phyloP scores from a whole-genome alignment of 2,797 vertebrate genomes.

The Lacerta bilineata region DNA sequence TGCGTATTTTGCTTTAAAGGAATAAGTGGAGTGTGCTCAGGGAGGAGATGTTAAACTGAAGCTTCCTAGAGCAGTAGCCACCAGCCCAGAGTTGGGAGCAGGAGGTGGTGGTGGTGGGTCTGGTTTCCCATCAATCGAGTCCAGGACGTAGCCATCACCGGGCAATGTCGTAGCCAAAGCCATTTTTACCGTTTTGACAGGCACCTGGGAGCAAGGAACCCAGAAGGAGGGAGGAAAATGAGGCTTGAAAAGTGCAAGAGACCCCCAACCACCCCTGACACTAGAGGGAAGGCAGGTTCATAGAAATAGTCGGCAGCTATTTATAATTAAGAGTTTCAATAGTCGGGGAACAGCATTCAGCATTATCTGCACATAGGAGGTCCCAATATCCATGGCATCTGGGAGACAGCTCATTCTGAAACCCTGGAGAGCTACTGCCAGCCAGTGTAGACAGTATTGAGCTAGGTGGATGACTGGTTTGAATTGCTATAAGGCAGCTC shows the following conservation, averaged over 20 bases:
- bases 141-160: constrained; percentile 15
- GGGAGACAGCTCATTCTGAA: too few species aligned
- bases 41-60: background rate
- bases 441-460: too few species aligned
- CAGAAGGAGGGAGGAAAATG: background rate
- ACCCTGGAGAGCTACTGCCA: too few species aligned
- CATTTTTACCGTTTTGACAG: constrained; percentile 40
- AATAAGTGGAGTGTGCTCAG: background rate
- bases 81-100: background rate
- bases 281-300: background rate
- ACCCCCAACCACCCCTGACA: too few species aligned
- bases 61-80: background rate
- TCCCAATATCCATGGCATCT: too few species aligned
- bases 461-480: too few species aligned
- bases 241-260: background rate
- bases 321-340: too few species aligned
- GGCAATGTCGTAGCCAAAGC: constrained; percentile 36
- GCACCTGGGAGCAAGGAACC: background rate
- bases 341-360: too few species aligned
- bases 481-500: too few species aligned
- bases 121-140: background rate
- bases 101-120: background rate
- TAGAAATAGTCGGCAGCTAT: background rate
- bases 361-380: too few species aligned
- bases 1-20: background rate